Percentiles rank a stretch among this genome's conserved stretches.
These are phyloP conservation scores for Tigriopus californicus DNA, from an alignment of 2,888 invertebrate species.

Conservation along the genomic window DNA sequence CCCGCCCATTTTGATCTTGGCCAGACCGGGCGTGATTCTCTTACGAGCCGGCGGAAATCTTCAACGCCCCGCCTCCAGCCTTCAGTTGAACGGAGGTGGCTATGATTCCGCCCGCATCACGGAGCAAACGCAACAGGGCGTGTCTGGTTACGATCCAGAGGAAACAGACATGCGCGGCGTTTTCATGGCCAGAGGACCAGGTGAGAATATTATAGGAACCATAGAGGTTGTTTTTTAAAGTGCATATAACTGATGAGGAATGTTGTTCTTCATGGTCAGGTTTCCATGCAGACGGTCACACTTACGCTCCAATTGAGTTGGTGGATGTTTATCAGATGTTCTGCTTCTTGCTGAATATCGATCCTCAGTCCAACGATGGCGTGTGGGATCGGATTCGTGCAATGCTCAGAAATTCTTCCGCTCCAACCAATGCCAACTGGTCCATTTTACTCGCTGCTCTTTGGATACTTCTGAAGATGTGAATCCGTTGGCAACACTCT, in stretches of 20 bases:
- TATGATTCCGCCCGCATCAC: constrained; percentile 16
- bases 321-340: constrained; percentile 33
- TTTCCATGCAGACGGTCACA: constrained; percentile 21
- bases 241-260: too few species aligned
- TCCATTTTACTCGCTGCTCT: too few species aligned
- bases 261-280: too few species aligned
- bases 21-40: constrained; percentile 24
- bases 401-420: constrained; percentile 23
- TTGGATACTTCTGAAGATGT: too few species aligned
- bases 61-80: neutral
- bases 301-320: constrained; percentile 26
- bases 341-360: constrained; percentile 28
- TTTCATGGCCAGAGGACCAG: constrained; percentile 25
- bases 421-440: neutral
- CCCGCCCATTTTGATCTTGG: constrained; percentile 29
- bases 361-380: constrained; percentile 27
- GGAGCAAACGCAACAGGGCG: constrained; percentile 7
- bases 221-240: too few species aligned
- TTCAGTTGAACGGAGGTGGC: constrained; percentile 17
- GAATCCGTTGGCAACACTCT: too few species aligned
- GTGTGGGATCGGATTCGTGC: constrained; percentile 22
- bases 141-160: constrained; percentile 22
- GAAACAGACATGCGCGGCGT: constrained; percentile 24
- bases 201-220: too few species aligned
- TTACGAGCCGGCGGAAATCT: constrained; percentile 11